Base-by-base conservation (phyloP, 2,113 vertebrate genomes). In the Stegastes partitus region DNA sequence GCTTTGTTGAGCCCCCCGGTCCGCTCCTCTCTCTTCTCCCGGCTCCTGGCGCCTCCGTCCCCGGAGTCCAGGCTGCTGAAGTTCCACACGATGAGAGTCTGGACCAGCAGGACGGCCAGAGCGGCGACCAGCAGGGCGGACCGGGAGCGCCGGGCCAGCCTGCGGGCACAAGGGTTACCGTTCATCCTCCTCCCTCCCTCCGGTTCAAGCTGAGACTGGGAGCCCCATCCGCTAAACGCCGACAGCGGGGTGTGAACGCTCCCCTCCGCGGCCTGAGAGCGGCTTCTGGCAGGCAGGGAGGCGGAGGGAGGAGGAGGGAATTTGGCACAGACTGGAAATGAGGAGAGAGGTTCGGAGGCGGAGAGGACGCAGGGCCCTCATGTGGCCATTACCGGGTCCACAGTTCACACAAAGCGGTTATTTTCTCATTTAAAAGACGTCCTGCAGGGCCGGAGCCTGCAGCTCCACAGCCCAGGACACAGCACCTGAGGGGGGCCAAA, bases 41-140 rank as follows among this genome's bases (percentile, higher is more conserved):
- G 92, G 83, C 89, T 90, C 31, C 82, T 73, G 75, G 85, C 82
- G 79, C 87, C 89, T 75, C 93, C 93, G 87, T 94, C 93, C 45
- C 95, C 95, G 0, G 95, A 94, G 92, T 98, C 97, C 74, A 99
- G 93, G 93, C 95, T 97, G 94, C 95, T 97, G 95, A 99, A 98
- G 96, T 97, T 98, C 97, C 97, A 99, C 85, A 97, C 96, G 81
- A 98, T 92, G 81, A 98, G 97, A 49, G 97, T 98, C 95, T 99
- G 97, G 86, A 98, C 87, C 78, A 99, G 95, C 93, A 99, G 94
- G 66, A 97, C 95, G 21, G 94, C 95, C 87, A 97, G 94, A 47
- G 96, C 97, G 49, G 95, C 95, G 55, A 97, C 91, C 74, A 98
- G 93, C 75, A 97, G 93, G 72, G 95, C 97, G 69, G 96, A 96